These are phyloP conservation scores for Berghia stephanieae DNA, from an alignment of 1,140 invertebrate genomes.

Conservation along the genomic window DNA sequence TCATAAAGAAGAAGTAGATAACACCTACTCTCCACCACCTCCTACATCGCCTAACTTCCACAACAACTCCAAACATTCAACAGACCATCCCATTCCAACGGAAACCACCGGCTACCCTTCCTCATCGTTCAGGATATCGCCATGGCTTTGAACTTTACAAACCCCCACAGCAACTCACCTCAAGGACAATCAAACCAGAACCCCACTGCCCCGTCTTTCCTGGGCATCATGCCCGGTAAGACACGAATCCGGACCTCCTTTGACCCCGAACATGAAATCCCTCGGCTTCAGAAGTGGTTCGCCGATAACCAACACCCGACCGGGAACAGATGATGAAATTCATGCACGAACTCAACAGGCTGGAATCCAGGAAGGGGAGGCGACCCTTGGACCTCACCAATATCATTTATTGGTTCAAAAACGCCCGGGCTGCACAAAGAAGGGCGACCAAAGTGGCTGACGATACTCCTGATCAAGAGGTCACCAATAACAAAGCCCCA, in stretches of 20 bases:
- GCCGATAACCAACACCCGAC: slow-evolving; percentile 93
- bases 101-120: too few relatives aligned
- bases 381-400: slow-evolving; percentile 96
- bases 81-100: too few relatives aligned
- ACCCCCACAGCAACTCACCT: too few relatives aligned
- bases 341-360: slow-evolving; percentile 88
- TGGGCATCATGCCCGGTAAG: slow-evolving; percentile 46
- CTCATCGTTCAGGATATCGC: too few relatives aligned
- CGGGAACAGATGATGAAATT: slow-evolving; percentile 87
- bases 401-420: slow-evolving; percentile 99
- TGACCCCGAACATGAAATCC: slow-evolving; percentile 94
- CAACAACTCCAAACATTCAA: too few relatives aligned
- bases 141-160: too few relatives aligned
- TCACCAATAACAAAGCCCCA: too few relatives aligned
- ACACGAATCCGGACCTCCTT: slow-evolving; percentile 75
- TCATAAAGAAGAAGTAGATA: too few relatives aligned
- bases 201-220: slow-evolving; percentile 16
- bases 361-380: slow-evolving; percentile 86
- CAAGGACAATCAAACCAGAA: too few relatives aligned
- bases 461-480: slow-evolving; percentile 55
- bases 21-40: too few relatives aligned
- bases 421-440: slow-evolving; percentile 94
- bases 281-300: slow-evolving; percentile 93
- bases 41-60: too few relatives aligned
- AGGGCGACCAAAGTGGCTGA: slow-evolving; percentile 68